Evolutionary conservation across 2,888 invertebrate genomes (phyloP), one percentile per base, ranked within the genome.

Genomic region (Acanthopleura granulata): DNA sequence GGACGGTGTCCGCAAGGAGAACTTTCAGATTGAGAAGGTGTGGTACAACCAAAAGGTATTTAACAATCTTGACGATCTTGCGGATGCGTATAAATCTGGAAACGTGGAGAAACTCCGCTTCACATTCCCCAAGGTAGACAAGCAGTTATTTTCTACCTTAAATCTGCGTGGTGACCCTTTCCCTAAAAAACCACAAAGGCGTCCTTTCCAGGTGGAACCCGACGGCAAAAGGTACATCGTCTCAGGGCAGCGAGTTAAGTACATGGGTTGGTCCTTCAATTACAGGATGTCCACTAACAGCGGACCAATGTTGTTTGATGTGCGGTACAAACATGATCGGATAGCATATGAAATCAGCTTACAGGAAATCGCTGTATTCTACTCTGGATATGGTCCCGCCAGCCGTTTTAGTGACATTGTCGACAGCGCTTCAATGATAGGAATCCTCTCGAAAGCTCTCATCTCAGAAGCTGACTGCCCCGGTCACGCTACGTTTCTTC

Each of bases 381-480:
- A 87, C 77, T 82, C 85, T 0, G 87, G 86, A 0, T 75, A 77
- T 27, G 82, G 79, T 25, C 86, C 86, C 0, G 72, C 77, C 22
- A 77, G 80, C 25, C 77, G 77, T 25, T 79, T 81, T 66, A 72
- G 83, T 0, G 78, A 83, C 40, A 84, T 81, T 50, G 77, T 85
- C 40, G 86, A 87, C 74, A 82, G 84, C 27, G 78, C 80, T 22
- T 82, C 79, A 49, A 76, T 83, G 6, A 73, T 86, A 25, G 86
- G 86, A 0, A 76, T 80, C 22, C 74, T 78, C 18, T 81, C 82
- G 3, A 75, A 77, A 51, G 81, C 80, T n/a, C 79, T 88, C 49
- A 76, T 84, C 3, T 84, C 85, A 0, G 88, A 87, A 0, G 81
- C 83, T 0, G 88, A 88, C 77, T 88, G 88, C 71, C 87, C 87